Evolutionary conservation across 2,113 vertebrate genomes (phyloP).

Genomic region (Bufo bufo): DNA sequence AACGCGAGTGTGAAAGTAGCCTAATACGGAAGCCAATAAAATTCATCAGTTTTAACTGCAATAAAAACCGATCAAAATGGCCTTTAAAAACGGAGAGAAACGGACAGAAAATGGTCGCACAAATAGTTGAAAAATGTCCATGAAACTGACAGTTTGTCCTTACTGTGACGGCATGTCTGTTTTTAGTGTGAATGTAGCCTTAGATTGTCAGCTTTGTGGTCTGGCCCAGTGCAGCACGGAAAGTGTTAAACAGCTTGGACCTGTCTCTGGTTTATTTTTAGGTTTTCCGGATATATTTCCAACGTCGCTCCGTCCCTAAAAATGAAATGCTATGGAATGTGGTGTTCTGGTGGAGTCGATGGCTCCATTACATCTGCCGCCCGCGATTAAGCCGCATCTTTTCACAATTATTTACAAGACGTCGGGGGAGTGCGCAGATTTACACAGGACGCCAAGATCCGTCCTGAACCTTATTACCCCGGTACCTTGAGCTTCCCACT

Average conservation of each 20-base stretch:
- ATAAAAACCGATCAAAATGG: no score
- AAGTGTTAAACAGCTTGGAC: not conserved
- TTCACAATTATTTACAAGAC: constrained; percentile 29
- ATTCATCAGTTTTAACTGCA: no score
- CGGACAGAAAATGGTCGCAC: no score
- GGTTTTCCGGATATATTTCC: constrained; percentile 17
- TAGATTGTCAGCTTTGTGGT: no score
- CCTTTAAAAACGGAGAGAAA: no score
- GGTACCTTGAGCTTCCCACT: not conserved
- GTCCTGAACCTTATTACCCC: not conserved
- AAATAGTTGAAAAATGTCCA: no score
- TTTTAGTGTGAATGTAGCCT: no score
- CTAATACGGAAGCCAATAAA: no score
- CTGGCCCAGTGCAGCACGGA: no score
- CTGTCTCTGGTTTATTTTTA: not conserved
- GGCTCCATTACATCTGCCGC: not conserved
- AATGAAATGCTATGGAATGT: not conserved
- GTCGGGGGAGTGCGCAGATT: not conserved
- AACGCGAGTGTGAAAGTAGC: no score
- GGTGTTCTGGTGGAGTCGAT: not conserved
- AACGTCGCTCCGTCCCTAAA: not conserved
- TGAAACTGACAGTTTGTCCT: no score
- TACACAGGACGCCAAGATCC: not conserved
- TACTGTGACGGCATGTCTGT: no score
- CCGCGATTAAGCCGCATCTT: constrained; percentile 21